Evolutionary conservation across 2,888 invertebrate species (phyloP).

Genomic region (Trichogramma dendrolimi): DNA sequence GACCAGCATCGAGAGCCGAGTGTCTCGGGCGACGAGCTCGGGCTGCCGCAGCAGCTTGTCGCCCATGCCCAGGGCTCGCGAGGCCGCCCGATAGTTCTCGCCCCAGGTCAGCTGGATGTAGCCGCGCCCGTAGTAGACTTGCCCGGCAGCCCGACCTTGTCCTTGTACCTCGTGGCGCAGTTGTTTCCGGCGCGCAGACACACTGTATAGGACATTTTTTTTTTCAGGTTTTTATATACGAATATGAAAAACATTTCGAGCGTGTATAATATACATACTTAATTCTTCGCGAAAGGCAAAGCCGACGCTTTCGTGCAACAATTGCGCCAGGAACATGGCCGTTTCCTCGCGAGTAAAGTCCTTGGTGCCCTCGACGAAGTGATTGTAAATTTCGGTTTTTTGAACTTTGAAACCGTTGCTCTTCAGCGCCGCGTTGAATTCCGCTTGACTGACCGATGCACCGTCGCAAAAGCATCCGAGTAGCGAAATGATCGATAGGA

Average conservation of each 20-base stretch:
- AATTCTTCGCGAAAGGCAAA: conserved; percentile 17
- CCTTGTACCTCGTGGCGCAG: background rate
- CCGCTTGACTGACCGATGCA: background rate
- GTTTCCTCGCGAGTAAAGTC: conserved; percentile 1
- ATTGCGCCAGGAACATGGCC: conserved; percentile 22
- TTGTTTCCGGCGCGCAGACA: background rate
- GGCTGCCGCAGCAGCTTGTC: conserved; percentile 11
- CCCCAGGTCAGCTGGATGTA: conserved; percentile 24
- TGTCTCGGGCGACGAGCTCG: conserved; percentile 12
- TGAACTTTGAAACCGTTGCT: background rate
- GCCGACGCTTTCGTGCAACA: conserved; percentile 22
- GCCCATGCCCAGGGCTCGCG: conserved; percentile 13
- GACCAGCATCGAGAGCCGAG: conserved; percentile 2
- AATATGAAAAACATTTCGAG: background rate
- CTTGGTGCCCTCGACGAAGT: background rate
- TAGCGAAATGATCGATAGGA: too few relatives aligned
- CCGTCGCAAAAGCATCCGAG: too few relatives aligned
- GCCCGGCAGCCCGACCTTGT: conserved; percentile 15
- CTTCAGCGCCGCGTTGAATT: conserved; percentile 1
- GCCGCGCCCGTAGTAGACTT: conserved; percentile 18
- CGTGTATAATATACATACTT: background rate
- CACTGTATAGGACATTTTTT: too few relatives aligned
- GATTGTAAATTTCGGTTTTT: background rate
- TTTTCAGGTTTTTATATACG: background rate
- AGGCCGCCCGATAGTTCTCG: conserved; percentile 14